A percentile compares a stretch with the other conserved stretches of the same genome.
Conservation (phyloP, 1,140 invertebrate species). For the Thaumetopoea pityocampa region DNA sequence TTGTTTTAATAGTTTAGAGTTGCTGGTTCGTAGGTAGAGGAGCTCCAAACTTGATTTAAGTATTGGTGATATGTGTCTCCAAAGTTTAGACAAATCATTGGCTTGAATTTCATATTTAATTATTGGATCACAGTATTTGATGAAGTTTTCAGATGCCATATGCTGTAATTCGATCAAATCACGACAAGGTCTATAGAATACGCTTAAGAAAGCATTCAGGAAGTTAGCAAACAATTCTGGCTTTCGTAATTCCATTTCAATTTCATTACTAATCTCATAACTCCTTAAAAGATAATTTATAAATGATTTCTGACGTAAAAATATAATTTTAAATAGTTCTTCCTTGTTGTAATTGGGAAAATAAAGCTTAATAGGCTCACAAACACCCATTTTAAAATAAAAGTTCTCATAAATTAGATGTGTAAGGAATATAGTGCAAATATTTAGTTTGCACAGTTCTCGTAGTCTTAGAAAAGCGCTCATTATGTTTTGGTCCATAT, state of each 20-base stretch:
- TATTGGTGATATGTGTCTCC: conserved; percentile 85
- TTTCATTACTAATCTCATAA: conserved; percentile 31
- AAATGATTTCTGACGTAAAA: conserved; percentile 52
- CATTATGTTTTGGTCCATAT: conserved; percentile 82
- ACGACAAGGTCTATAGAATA: conserved; percentile 87
- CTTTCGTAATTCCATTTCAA: conserved; percentile 55
- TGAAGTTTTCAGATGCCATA: conserved; percentile 82
- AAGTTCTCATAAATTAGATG: conserved; percentile 90
- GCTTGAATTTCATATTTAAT: conserved; percentile 66
- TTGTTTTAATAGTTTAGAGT: conserved; percentile 29
- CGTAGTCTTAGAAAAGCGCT: conserved; percentile 81
- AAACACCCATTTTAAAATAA: conserved; percentile 80
- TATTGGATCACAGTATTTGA: conserved; percentile 86
- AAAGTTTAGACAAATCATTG: conserved; percentile 83
- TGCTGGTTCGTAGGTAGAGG: conserved; percentile 84
- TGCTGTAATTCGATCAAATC: conserved; percentile 88
- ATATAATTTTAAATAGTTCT: conserved; percentile 85
- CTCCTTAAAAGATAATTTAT: conserved; percentile 40
- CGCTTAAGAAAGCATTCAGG: conserved; percentile 86
- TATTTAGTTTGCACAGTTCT: conserved; percentile 83
- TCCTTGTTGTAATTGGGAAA: conserved; percentile 90
- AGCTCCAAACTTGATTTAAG: conserved; percentile 85
- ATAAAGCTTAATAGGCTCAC: conserved; percentile 85
- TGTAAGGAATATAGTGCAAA: conserved; percentile 86
- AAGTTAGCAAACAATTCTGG: conserved; percentile 86